Evolutionary conservation across 2,888 invertebrate genomes (phyloP).

Genomic region (Emmelina monodactyla): DNA sequence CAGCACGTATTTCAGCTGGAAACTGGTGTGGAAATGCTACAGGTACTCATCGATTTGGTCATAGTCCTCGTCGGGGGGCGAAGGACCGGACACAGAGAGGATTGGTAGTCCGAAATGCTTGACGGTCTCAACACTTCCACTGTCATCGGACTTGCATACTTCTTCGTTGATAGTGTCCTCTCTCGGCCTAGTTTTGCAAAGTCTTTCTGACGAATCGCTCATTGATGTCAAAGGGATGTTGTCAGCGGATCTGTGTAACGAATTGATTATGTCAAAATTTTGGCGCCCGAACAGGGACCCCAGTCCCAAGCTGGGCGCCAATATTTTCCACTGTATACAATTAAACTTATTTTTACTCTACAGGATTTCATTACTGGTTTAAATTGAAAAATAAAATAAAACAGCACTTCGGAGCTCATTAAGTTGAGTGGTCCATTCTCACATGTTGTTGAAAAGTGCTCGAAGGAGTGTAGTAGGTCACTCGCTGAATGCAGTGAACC

Average conservation of each 20-base stretch:
- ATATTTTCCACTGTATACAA: too few relatives aligned
- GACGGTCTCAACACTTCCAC: constrained; percentile 58
- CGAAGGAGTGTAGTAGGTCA: too few relatives aligned
- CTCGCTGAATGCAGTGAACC: too few relatives aligned
- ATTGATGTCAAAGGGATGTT: constrained; percentile 55
- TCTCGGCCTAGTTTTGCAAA: constrained; percentile 47
- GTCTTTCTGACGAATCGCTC: constrained; percentile 60
- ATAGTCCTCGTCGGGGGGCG: constrained; percentile 77
- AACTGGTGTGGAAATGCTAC: constrained; percentile 64
- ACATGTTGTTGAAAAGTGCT: too few relatives aligned
- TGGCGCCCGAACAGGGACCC: too few relatives aligned
- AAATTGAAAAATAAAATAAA: too few relatives aligned
- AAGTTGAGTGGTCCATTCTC: too few relatives aligned
- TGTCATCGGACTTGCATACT: constrained; percentile 51
- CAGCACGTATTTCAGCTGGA: constrained; percentile 60
- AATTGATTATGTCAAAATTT: too few relatives aligned
- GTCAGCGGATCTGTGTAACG: constrained; percentile 55
- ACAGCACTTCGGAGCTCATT: too few relatives aligned
- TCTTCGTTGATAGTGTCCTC: constrained; percentile 59
- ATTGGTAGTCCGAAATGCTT: constrained; percentile 77
- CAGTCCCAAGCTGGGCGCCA: too few relatives aligned
- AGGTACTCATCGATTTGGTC: constrained; percentile 69
- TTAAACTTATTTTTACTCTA: too few relatives aligned
- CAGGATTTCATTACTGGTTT: too few relatives aligned
- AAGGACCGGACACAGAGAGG: constrained; percentile 81